Evolutionary conservation across 2,113 vertebrate genomes (phyloP).

Genomic region (Phycodurus eques): DNA sequence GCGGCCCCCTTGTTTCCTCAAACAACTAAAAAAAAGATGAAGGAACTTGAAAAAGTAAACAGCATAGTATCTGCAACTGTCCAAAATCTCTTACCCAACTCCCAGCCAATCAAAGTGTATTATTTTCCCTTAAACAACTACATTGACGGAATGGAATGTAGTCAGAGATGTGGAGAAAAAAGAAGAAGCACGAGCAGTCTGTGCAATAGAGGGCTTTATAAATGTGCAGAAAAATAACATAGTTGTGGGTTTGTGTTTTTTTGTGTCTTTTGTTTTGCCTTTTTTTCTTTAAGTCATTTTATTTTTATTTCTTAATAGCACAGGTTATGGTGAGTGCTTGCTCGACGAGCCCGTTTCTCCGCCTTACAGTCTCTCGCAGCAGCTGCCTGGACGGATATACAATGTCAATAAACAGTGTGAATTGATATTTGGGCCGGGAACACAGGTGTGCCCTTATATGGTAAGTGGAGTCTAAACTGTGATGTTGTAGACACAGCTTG

Average conservation of each 20-base stretch:
- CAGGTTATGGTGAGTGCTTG: constrained; percentile 96
- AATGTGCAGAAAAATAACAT: constrained; percentile 33
- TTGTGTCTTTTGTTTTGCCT: constrained; percentile 60
- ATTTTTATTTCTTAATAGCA: constrained; percentile 82
- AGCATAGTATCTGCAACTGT: constrained; percentile 10
- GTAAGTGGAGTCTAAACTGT: constrained; percentile 74
- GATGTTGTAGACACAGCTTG: background rate
- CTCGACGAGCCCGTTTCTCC: constrained; percentile 91
- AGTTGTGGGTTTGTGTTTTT: constrained; percentile 39
- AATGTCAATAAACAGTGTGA: constrained; percentile 98
- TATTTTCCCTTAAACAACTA: background rate
- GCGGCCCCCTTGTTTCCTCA: constrained; percentile 4
- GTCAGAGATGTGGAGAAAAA: constrained; percentile 19
- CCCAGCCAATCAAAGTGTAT: background rate
- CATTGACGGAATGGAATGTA: constrained; percentile 12
- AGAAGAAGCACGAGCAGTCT: background rate
- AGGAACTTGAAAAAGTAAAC: background rate
- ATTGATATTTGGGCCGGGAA: constrained; percentile 96
- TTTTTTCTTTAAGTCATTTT: constrained; percentile 69
- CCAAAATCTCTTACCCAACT: constrained; percentile 1
- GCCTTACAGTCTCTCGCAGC: constrained; percentile 84
- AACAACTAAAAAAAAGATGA: constrained; percentile 5
- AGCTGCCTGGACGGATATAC: constrained; percentile 91
- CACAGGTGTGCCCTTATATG: constrained; percentile 98
- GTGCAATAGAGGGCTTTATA: constrained; percentile 16